Base-by-base conservation (phyloP, 2,888 invertebrate genomes). In the Cepaea hortensis region DNA sequence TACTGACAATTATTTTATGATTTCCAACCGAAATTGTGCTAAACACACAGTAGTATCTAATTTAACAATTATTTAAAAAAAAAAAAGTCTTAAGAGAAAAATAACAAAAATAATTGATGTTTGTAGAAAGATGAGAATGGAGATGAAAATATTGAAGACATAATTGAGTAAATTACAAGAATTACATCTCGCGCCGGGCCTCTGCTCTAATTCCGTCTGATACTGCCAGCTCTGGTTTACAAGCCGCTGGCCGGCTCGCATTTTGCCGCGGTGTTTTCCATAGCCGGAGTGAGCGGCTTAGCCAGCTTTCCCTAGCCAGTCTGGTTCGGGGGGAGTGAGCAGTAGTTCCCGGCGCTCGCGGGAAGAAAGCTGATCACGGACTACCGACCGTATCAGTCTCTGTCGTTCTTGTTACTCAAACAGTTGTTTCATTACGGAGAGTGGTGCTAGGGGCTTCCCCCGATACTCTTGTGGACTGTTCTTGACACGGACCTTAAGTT, bases 391-490 rank as follows among this genome's bases (percentile, higher is more conserved):
- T 81, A 65, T 81, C 81, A 50, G 70, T 68, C 70, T 15, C 81
- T 81, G 70, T 81, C 68, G 11, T 70, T 48, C 81, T 50, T 70
- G 68, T 81, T 70, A 9, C 70, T 50, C 81, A 70, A 81, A 81
- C 81, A 81, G 9, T 81, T 81, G 81, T 81, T 70, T 70, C 81
- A 81, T 81, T 68, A 81, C 68, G 0, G n/a, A 20, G 70, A 81
- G 70, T 70, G 70, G 35, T n/a, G 48, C 50, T 50, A 70, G 55
- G 77, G n/a, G n/a, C 23, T 68, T 70, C 70, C n/a, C 50, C 18
- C 23, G 65, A 6, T 80, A 48, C 9, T 3, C 80, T n/a, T 35
- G 7, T 62, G 80, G 65, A 20, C 46, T 48, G 48, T 18, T 80
- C 35, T 65, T 80, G 18, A 35, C 9, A 20, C 62, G 6, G 80